Base-by-base conservation (phyloP, 1,140 invertebrate species). In the Drosophila repletoides region DNA sequence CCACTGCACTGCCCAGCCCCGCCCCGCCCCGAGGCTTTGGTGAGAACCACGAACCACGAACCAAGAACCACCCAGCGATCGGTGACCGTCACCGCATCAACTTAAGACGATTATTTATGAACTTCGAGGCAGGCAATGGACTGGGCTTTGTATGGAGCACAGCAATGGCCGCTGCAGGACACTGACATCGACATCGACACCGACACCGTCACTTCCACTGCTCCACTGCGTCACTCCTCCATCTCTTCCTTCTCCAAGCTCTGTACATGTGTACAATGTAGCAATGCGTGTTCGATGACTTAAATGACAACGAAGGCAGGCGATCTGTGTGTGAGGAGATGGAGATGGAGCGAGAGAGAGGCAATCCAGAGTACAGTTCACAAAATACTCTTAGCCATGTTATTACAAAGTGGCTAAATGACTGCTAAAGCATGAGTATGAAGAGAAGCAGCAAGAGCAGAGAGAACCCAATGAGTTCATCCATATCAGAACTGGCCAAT, bases 31-130 rank as follows among this genome's bases (percentile, higher is more conserved):
- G n/a, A 46, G 55, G 36, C 40, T 31, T 60, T 49, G 43, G 51
- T 51, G 65, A 68, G 65, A 61, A 63, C 65, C 51, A 61, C 26
- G 41, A 61, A 53, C 43, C 73, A 71, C 36, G 21, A 58, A 56
- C 65, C 38, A 68, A 55, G 51, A 63, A 45, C 51, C 76, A 75
- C 67, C 58, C 72, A 75, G 52, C 63, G 55, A 73, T 34, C 64
- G 60, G 31, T 58, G 68, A 70, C 76, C 74, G 76, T 61, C 69
- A 55, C 69, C 77, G 69, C 77, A 83, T 88, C 76, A 84, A 88
- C 83, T 88, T 88, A 88, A 88, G 84, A 84, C 84, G 84, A 88
- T 88, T 88, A 88, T 88, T 88, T 88, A 88, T 88, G 84, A 88
- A 88, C 84, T 88, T 75, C 51, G 65, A 64, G 31, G 56, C 52